Base-by-base conservation (phyloP, 2,888 invertebrate genomes). In the Sympetrum striolatum region DNA sequence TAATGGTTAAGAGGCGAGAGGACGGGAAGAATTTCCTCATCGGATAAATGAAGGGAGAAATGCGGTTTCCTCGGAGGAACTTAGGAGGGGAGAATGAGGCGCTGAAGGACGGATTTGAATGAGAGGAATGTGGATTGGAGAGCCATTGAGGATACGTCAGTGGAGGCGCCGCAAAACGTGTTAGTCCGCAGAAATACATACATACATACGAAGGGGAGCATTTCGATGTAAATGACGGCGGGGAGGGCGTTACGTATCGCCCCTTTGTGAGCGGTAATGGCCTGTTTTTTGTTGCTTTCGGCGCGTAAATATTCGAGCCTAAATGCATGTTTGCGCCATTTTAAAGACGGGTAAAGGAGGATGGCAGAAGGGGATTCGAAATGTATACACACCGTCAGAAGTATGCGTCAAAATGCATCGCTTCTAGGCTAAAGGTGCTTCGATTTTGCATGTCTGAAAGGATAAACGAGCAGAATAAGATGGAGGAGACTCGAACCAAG, bases 141-240 rank as follows among this genome's bases (percentile, higher is more conserved):
- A 25, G 53, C 53, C 14, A 48, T 31, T 25, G 53, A 53, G 15
- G 53, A 53, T 25, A 81, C 64, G 64, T 64, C 25, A 8, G 64
- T n/a, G 64, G 64, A 64, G n/a, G 64, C 58, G 58, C 53, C 53
- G 35, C 82, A 58, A 58, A 82, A 35, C 60, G 86, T 86, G 86
- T 86, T 64, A 22, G 18, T 53, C 82, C 1, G 35, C 15, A 25
- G 44, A 86, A 58, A 60, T 37, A 86, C 15, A 48, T 37, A 18
- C 35, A 37, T 60, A 60, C 22, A 53, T n/a, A 31, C n/a, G 44
- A 3, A 10, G 10, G 86, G 58, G 86, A 86, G n/a, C 86, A 60
- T 64, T 86, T 64, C 64, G 25, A 86, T 86, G 60, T 64, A 86
- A 86, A 86, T 60, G 86, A 37, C 39, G 86, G 35, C 6, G 82